These are phyloP conservation scores for Cynodonichthys magdalenae DNA, from an alignment of 2,797 vertebrate genomes.

Conservation along the genomic window DNA sequence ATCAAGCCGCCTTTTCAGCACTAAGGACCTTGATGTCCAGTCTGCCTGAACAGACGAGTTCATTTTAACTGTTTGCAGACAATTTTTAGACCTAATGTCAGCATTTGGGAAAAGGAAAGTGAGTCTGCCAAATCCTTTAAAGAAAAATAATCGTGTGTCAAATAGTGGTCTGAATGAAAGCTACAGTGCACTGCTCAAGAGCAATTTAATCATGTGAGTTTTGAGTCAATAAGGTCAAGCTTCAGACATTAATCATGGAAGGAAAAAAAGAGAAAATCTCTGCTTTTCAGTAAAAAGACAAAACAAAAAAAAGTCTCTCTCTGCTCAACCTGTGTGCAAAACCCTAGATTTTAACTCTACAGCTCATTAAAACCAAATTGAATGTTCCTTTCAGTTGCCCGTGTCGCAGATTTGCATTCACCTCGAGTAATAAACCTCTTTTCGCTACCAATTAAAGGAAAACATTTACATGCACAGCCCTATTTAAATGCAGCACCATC, in stretches of 20 bases:
- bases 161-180: slow-evolving; percentile 44
- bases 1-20: slow-evolving; percentile 38
- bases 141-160: slow-evolving; percentile 39
- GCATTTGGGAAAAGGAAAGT: slow-evolving; percentile 31
- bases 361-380: slow-evolving; percentile 80
- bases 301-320: slow-evolving; percentile 43
- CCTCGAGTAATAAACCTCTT: slow-evolving; percentile 72
- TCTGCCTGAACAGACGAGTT: slow-evolving; percentile 36
- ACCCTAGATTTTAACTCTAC: slow-evolving; percentile 53
- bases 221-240: slow-evolving; percentile 69
- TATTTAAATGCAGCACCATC: slow-evolving; percentile 68
- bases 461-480: slow-evolving; percentile 71
- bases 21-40: slow-evolving; percentile 38
- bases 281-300: slow-evolving; percentile 13
- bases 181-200: slow-evolving; percentile 61
- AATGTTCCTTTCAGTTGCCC: slow-evolving; percentile 67
- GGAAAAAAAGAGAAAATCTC: slow-evolving; percentile 3
- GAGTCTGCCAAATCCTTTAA: slow-evolving; percentile 20
- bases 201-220: slow-evolving; percentile 65
- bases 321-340: slow-evolving; percentile 49
- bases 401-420: slow-evolving; percentile 71
- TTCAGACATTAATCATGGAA: slow-evolving; percentile 65
- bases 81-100: slow-evolving; percentile 22
- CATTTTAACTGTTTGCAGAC: slow-evolving; percentile 14
- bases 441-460: slow-evolving; percentile 75